Percentiles rank a stretch among this genome's conserved stretches.
Conservation (phyloP, 2,113 vertebrate species). For the Symphodus melops region DNA sequence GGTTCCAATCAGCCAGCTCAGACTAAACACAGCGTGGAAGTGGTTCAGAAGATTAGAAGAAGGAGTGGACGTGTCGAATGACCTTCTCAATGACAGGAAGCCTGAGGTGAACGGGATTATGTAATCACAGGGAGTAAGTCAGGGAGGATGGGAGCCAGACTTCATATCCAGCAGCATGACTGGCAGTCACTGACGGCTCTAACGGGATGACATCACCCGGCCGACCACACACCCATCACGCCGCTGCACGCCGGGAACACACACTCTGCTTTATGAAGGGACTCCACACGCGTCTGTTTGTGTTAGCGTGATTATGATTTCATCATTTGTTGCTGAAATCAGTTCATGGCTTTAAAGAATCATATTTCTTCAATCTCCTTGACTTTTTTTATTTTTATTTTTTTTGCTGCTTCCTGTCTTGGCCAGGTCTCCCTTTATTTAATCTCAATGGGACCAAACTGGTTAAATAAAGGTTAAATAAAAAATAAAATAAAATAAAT, state of each 20-base stretch:
- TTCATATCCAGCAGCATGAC: conserved; percentile 12
- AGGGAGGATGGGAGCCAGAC: not conserved
- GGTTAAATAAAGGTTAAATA: too few species aligned
- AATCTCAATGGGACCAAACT: too few species aligned
- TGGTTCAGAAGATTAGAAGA: conserved; percentile 27
- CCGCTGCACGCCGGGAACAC: not conserved
- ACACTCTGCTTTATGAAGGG: not conserved
- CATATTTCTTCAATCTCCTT: too few species aligned
- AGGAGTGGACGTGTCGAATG: conserved; percentile 54
- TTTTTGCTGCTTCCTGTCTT: too few species aligned
- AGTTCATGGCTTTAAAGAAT: too few species aligned
- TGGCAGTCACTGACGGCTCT: conserved; percentile 22
- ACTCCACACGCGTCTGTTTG: too few species aligned
- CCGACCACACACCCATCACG: not conserved
- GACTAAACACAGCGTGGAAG: conserved; percentile 36
- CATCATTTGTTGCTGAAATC: too few species aligned
- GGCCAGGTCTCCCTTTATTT: too few species aligned
- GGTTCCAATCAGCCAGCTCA: conserved; percentile 10
- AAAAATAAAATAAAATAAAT: too few species aligned
- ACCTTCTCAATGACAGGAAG: conserved; percentile 56
- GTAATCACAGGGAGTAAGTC: conserved; percentile 49
- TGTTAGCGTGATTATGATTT: too few species aligned
- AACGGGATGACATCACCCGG: conserved; percentile 31
- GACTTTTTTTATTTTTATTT: too few species aligned
- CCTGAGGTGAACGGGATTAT: conserved; percentile 54